These are phyloP conservation scores for Pteropus rufus DNA, from an alignment of 2,797 vertebrate species.

Conservation along the genomic window DNA sequence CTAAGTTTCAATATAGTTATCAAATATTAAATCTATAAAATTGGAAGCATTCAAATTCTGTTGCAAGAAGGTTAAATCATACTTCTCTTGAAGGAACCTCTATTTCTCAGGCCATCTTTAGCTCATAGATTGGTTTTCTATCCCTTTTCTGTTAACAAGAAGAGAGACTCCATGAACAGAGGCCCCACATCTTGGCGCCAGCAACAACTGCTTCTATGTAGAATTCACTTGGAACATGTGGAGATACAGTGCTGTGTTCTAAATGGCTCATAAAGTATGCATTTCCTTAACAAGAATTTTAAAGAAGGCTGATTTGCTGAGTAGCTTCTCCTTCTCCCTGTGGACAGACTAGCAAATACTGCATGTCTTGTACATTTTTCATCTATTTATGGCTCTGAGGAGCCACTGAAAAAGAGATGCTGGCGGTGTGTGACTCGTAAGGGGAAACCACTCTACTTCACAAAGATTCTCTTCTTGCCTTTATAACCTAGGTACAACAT, in stretches of 20 bases:
- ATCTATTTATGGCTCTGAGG: background rate
- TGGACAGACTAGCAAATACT: background rate
- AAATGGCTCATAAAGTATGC: conserved; percentile 75
- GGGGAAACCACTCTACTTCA: background rate
- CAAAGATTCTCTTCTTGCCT: background rate
- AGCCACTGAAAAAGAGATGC: background rate
- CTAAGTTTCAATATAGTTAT: background rate
- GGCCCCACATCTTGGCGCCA: conserved; percentile 33
- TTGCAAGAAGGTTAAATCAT: background rate
- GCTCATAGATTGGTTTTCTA: conserved; percentile 30
- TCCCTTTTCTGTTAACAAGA: background rate
- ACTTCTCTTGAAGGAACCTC: conserved; percentile 38
- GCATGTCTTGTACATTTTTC: background rate
- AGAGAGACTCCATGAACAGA: background rate
- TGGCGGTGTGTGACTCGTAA: background rate
- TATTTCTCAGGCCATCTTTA: background rate
- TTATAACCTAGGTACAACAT: rapidly evolving
- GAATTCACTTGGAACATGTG: conserved; percentile 22
- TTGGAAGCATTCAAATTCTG: background rate
- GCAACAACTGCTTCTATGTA: conserved; percentile 36
- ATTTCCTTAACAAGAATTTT: conserved; percentile 71
- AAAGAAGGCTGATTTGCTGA: background rate
- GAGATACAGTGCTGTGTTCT: conserved; percentile 52
- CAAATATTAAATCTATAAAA: background rate
- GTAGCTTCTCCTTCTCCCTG: background rate